Evolutionary conservation across 2,113 vertebrate species (phyloP), one percentile per base, ranked within the genome.

Genomic region (Bos indicus): DNA sequence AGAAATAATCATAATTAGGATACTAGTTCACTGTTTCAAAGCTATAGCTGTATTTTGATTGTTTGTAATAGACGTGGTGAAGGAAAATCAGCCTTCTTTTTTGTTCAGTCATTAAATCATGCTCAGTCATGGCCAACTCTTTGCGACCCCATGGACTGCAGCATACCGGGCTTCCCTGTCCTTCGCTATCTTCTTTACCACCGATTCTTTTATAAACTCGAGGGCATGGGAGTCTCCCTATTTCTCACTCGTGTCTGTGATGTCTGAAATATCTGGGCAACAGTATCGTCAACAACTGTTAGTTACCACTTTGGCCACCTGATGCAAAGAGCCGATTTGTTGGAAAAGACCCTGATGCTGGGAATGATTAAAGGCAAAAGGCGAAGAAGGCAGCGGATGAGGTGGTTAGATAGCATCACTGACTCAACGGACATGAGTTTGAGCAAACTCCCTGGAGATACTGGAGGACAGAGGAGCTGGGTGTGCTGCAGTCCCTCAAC

Each of bases 261-360:
- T 10, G 57, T 25, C 59, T 74, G 16, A 90, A 28, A 90, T 6
- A 77, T 30, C 10, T 6, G 7, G 10, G 46, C 17, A 84, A 15
- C 17, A 10, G 19, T 25, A 52, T 77, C 23, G 80, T 40, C 21
- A 81, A 40, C 25, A 62, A 28, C 5, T n/a, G n/a, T 46, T 28
- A 11, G 13, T n/a, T 36, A 23, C 10, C 2, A 2, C 19, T 36
- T 23, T 71, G 67, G 67, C 19, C 67, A 23, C 19, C n/a, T 71
- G 67, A 23, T 23, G 19, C 19, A 0, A 71, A 71, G 64, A 36
- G 64, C n/a, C 0, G 0, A 12, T 11, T 36, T 36, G n/a, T 23
- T 36, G 67, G 67, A 36, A 36, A 71, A 71, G n/a, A 36, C 67
- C 9, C 67, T 36, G 67, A 36, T 36, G n/a, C n/a, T 71, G 67